phyloP scores from a whole-genome alignment of 92 coral and sea anemone species.

The Umimayanthus chanpuru region DNA sequence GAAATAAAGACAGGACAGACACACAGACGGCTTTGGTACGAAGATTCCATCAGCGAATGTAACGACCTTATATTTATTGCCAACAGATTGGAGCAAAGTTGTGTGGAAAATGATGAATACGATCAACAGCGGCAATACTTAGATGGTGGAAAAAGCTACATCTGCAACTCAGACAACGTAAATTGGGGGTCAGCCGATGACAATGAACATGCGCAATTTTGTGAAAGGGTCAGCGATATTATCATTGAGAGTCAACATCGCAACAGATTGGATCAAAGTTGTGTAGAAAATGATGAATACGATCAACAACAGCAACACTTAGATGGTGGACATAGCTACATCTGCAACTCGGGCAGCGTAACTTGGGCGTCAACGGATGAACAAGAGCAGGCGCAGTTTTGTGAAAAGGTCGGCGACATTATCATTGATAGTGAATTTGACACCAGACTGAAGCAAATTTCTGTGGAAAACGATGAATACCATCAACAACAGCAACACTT shows the following conservation, averaged over 20 bases:
- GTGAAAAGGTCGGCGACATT: background rate
- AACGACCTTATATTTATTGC: conserved; percentile 19
- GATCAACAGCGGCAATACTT: background rate
- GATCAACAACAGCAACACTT: too few relatives aligned
- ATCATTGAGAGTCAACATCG: background rate
- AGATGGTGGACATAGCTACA: background rate
- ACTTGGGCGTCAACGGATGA: background rate
- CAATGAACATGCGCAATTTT: background rate
- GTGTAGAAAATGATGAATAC: background rate
- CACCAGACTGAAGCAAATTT: background rate
- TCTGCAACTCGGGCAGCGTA: background rate
- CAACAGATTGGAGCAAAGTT: conserved; percentile 37
- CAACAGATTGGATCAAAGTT: conserved; percentile 16
- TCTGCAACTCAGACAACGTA: background rate
- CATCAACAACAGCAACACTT: too few relatives aligned
- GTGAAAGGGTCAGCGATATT: background rate
- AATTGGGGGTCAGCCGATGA: background rate
- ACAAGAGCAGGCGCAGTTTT: background rate
- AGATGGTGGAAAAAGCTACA: background rate
- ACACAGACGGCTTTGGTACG: conserved; percentile 24
- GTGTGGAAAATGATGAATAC: background rate
- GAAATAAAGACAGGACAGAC: background rate
- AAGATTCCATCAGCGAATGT: conserved; percentile 23
- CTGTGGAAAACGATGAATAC: background rate
- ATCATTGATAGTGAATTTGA: background rate